Conservation (phyloP, 2,797 vertebrate genomes). For the Ceyx erithaca region DNA sequence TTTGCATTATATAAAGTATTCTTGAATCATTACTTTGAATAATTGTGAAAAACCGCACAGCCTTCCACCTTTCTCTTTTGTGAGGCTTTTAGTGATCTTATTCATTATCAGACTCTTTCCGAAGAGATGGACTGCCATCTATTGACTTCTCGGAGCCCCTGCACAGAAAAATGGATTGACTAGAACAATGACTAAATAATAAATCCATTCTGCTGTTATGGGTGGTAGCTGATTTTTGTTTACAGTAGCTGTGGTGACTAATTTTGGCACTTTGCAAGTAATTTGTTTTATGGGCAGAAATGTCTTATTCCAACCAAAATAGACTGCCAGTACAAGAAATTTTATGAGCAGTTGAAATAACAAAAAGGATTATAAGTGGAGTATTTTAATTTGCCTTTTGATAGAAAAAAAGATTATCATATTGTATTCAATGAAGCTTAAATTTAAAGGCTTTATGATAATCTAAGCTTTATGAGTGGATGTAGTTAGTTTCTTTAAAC, state of each 20-base stretch:
- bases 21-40: constrained; percentile 56
- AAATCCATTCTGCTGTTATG: constrained; percentile 15
- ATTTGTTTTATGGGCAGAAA: constrained; percentile 19
- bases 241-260: constrained; percentile 33
- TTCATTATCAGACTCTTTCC: constrained; percentile 58
- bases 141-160: constrained; percentile 74
- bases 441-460: constrained; percentile 5
- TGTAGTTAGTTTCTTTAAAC: constrained; percentile 30
- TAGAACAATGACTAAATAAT: constrained; percentile 58
- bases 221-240: constrained; percentile 23
- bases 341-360: neutral
- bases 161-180: constrained; percentile 22
- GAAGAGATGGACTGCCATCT: constrained; percentile 84
- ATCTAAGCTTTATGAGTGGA: constrained; percentile 6
- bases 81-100: constrained; percentile 51
- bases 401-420: constrained; percentile 25
- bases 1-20: neutral
- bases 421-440: neutral
- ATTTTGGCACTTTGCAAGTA: constrained; percentile 31
- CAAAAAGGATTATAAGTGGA: neutral
- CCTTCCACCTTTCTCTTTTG: constrained; percentile 35
- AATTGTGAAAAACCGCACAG: constrained; percentile 3
- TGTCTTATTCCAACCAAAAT: constrained; percentile 31
- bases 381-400: constrained; percentile 48
- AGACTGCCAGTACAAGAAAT: neutral